Percentiles rank a stretch among this genome's conserved stretches.
phyloP scores from a whole-genome alignment of 2,113 vertebrate genomes.

The Paramormyrops kingsleyae region DNA sequence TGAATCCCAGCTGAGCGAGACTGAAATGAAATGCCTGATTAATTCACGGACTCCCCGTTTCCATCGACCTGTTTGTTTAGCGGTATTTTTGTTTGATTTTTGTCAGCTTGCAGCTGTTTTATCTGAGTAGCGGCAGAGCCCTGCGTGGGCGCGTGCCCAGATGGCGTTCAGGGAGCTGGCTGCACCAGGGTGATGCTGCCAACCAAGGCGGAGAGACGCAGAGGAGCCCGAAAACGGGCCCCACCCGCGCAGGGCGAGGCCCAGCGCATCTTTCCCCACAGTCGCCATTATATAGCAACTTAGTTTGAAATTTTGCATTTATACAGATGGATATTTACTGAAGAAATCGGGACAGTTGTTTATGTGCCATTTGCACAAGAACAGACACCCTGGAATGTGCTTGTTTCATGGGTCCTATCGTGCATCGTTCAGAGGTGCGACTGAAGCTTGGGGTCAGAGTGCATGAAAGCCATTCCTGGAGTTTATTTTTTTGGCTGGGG shows the following conservation, averaged over 20 bases:
- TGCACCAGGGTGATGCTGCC: background rate
- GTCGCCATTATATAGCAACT: background rate
- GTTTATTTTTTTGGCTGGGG: background rate
- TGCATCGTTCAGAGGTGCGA: background rate
- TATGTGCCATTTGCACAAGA: background rate
- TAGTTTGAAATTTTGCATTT: background rate
- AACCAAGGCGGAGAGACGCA: background rate
- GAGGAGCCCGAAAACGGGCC: background rate
- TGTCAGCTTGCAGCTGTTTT: background rate
- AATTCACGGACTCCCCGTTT: background rate
- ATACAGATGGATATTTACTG: background rate
- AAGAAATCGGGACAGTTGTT: background rate
- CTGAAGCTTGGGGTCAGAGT: background rate
- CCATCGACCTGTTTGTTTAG: background rate
- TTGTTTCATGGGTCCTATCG: background rate
- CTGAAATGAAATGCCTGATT: background rate
- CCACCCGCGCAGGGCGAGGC: background rate
- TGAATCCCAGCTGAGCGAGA: background rate
- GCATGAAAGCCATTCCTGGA: background rate
- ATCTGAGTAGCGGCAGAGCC: background rate
- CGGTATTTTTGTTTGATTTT: conserved; percentile 6
- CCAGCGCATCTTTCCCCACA: background rate
- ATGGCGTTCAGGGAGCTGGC: background rate
- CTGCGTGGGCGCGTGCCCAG: conserved; percentile 6
- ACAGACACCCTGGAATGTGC: background rate